Base-by-base conservation (phyloP, 2,113 vertebrate genomes). In the Megaleporinus macrocephalus region DNA sequence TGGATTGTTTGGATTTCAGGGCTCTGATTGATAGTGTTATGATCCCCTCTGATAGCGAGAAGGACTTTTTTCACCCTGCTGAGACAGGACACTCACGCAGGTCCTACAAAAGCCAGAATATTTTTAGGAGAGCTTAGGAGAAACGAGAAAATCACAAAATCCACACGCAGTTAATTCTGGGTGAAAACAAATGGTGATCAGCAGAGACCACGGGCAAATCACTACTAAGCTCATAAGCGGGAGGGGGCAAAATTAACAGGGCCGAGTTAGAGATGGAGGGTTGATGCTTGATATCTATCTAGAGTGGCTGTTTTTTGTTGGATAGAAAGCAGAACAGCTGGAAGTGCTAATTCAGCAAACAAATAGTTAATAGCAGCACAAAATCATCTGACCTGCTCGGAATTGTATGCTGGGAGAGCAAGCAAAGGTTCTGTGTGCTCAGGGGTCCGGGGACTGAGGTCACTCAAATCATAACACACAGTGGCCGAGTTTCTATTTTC, bases 1-100 rank as follows among this genome's bases (percentile, higher is more conserved):
- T 80, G 68, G 61, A 78, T 76, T 84, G 86, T 87, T 87, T 84
- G 72, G 74, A 62, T 87, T 85, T 87, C 57, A 77, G 57, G 61
- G 59, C 80, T 73, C 77, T 87, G 83, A 87, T 85, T 84, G 66
- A 87, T 87, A 74, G 68, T 85, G 76, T 85, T 79, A 76, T 80
- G 62, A 84, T 72, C 66, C 30, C 57, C 65, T 26, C 41, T 79
- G 83, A 80, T 79, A 82, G 53, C 65, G 15, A 59, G 66, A 79
- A 68, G 10, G 5, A 4, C 47, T 73, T 81, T 57, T 57, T 62
- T 72, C 12, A 55, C n/a, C 30, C 79, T 65, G 65, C 29, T n/a
- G 29, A 11, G 65, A 20, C 20, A 5, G 33, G 27, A 20, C 18
- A 24, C 36, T 22, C 16, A 3, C 12, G 15, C 27, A 71, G 78